These are phyloP conservation scores for Clarias fuscus DNA, from an alignment of 2,797 vertebrate species.

Conservation along the genomic window DNA sequence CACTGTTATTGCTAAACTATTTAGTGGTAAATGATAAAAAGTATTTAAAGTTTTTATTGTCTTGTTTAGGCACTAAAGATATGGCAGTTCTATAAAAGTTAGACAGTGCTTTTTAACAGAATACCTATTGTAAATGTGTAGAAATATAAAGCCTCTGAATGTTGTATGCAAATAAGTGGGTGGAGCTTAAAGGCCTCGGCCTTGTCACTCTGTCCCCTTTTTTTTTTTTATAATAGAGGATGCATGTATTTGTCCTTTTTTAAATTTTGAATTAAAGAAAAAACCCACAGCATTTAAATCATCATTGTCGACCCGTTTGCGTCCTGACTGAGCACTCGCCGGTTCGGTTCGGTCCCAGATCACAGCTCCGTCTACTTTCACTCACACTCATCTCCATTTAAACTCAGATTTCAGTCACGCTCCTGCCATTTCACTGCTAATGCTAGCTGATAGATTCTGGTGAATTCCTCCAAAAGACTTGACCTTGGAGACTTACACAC, in stretches of 20 bases:
- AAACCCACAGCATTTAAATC: constrained; percentile 8
- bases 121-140: constrained; percentile 70
- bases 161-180: constrained; percentile 16
- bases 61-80: constrained; percentile 89
- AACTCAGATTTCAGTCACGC: neutral
- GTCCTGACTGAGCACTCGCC: neutral
- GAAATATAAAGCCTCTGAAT: constrained; percentile 33
- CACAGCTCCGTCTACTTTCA: neutral
- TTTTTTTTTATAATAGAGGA: neutral
- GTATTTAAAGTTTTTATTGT: constrained; percentile 86
- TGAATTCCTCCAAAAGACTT: neutral
- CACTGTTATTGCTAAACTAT: constrained; percentile 91
- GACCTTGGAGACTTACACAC: too few relatives aligned
- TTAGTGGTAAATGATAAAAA: constrained; percentile 87
- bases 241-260: constrained; percentile 18
- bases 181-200: neutral
- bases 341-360: neutral
- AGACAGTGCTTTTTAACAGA: constrained; percentile 78
- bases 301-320: neutral
- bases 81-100: constrained; percentile 74
- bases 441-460: neutral
- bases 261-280: neutral
- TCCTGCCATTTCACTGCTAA: neutral
- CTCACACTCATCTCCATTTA: neutral
- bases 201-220: neutral